Conservation (phyloP, 2,113 vertebrate genomes). For the Steatornis caripensis region DNA sequence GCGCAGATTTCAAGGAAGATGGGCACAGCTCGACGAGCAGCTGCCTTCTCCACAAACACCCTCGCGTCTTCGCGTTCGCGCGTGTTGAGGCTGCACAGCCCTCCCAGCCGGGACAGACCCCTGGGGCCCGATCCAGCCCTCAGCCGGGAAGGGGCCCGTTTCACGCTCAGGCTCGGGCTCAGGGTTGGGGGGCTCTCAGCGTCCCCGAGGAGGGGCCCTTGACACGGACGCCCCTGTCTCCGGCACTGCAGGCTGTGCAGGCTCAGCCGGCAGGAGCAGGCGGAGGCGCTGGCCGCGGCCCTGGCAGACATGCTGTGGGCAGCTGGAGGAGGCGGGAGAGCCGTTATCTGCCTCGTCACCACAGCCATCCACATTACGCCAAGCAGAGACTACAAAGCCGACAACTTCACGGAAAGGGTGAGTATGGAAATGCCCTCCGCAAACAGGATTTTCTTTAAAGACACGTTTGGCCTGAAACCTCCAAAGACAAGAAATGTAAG, state of each 20-base stretch:
- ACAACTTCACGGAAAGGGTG: constrained; percentile 78
- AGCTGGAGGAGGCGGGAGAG: constrained; percentile 72
- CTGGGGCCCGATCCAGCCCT: neutral
- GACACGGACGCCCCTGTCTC: neutral
- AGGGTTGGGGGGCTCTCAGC: neutral
- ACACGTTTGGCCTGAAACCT: neutral
- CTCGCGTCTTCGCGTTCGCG: rapidly evolving
- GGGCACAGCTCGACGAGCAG: rapidly evolving
- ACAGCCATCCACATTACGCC: constrained; percentile 32
- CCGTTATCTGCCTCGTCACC: constrained; percentile 70
- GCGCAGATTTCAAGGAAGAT: neutral
- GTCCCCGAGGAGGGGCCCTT: rapidly evolving
- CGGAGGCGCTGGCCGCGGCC: constrained; percentile 52
- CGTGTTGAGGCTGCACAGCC: no score
- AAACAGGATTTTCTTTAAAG: neutral
- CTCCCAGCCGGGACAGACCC: neutral
- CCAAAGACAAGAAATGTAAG: neutral
- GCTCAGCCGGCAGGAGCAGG: constrained; percentile 68
- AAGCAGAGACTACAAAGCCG: constrained; percentile 54
- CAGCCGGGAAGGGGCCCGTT: neutral
- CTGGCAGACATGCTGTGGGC: constrained; percentile 82
- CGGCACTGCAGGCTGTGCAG: constrained; percentile 60
- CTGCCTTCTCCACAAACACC: neutral
- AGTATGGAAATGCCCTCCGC: neutral
- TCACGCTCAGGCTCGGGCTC: neutral